phyloP scores from a whole-genome alignment of 2,797 vertebrate species.

The Taeniopygia guttata region DNA sequence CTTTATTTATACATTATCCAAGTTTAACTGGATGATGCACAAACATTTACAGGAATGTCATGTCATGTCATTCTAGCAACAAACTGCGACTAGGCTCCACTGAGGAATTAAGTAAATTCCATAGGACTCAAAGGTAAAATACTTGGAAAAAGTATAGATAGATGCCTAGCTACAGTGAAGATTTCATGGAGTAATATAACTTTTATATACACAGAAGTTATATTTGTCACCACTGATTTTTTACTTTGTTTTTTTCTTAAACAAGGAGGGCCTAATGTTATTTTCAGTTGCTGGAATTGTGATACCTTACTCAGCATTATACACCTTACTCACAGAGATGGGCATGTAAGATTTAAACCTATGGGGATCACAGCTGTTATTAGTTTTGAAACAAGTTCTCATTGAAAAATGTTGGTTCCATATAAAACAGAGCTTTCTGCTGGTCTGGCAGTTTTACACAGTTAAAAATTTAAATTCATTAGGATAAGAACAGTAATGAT shows the following conservation, averaged over 20 bases:
- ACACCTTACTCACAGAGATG: neutral
- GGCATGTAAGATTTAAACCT: neutral
- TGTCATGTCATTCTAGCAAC: neutral
- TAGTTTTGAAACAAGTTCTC: neutral
- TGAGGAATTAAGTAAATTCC: neutral
- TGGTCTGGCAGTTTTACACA: neutral
- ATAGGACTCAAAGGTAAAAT: neutral
- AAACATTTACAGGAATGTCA: neutral
- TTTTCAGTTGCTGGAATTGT: neutral
- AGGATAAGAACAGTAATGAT: neutral
- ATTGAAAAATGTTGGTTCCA: neutral
- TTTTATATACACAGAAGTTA: neutral
- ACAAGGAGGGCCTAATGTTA: rapidly evolving
- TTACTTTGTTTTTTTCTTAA: neutral
- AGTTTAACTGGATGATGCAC: neutral
- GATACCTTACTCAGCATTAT: neutral
- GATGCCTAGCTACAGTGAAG: neutral
- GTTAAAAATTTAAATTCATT: neutral
- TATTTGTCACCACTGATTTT: neutral
- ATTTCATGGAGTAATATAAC: neutral
- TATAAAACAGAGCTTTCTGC: neutral
- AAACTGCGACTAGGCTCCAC: neutral
- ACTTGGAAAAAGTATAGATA: neutral
- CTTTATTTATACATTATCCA: neutral
- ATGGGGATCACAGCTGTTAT: neutral